Conservation (phyloP, 2,797 vertebrate species). For the Apogon talboti region DNA sequence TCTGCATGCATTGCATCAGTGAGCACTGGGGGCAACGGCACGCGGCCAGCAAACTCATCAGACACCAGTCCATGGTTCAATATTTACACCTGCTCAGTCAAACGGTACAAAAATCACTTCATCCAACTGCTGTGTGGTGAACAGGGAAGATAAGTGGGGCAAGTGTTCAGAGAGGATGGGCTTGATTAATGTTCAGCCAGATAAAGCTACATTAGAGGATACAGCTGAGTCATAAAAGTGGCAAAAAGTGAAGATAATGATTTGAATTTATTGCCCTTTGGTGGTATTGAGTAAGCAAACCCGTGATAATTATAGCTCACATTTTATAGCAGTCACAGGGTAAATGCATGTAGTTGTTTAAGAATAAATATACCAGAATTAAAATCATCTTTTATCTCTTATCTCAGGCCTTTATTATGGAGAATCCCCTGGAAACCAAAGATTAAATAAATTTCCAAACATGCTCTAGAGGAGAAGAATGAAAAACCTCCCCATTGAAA, state of each 20-base stretch:
- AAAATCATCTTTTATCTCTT: neutral
- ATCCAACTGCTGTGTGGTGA: neutral
- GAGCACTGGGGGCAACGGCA: conserved; percentile 22
- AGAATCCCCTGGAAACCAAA: too few species aligned
- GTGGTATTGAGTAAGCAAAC: conserved; percentile 31
- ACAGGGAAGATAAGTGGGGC: conserved; percentile 39
- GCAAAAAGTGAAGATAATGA: conserved; percentile 55
- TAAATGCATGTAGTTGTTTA: neutral
- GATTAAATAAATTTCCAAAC: too few species aligned
- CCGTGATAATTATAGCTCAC: conserved; percentile 31
- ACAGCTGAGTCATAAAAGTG: conserved; percentile 53
- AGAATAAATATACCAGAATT: neutral
- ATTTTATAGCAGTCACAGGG: neutral
- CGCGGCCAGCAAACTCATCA: conserved; percentile 22
- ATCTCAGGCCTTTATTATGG: too few species aligned
- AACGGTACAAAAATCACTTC: conserved; percentile 48
- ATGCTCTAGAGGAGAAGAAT: too few species aligned
- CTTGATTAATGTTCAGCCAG: conserved; percentile 61
- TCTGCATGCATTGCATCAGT: conserved; percentile 17
- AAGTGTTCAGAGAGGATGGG: conserved; percentile 35
- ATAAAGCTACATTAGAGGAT: conserved; percentile 54
- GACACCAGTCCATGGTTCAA: conserved; percentile 44
- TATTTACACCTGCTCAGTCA: conserved; percentile 33
- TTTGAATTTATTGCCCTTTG: conserved; percentile 48
- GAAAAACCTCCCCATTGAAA: too few species aligned